These are phyloP conservation scores for Lagria hirta DNA, from an alignment of 2,888 invertebrate genomes.

Conservation along the genomic window DNA sequence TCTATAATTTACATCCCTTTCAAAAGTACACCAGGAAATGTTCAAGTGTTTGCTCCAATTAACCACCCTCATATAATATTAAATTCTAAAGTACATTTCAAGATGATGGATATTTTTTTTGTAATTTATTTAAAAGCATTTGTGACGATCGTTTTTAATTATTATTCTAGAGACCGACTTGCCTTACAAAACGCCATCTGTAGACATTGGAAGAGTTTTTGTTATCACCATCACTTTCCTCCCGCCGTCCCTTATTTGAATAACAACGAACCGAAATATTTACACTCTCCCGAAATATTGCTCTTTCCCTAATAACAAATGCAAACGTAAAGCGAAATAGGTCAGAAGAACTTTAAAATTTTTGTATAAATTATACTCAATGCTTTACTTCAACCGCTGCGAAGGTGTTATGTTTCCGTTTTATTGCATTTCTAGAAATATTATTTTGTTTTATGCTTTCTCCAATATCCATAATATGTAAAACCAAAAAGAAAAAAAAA, in stretches of 20 bases:
- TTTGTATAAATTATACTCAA: slow-evolving; percentile 6
- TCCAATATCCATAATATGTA: too few relatives aligned
- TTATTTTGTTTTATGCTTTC: too few relatives aligned
- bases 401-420: slow-evolving; percentile 10
- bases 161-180: slow-evolving; percentile 5
- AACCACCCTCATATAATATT: neutral
- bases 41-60: slow-evolving; percentile 9
- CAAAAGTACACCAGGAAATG: too few relatives aligned
- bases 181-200: too few relatives aligned
- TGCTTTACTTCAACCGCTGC: neutral
- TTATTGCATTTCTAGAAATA: too few relatives aligned
- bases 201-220: too few relatives aligned
- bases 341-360: slow-evolving; percentile 8
- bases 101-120: slow-evolving; percentile 13
- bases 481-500: too few relatives aligned
- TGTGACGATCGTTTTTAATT: slow-evolving; percentile 9
- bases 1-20: too few relatives aligned
- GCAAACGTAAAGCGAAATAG: slow-evolving; percentile 3
- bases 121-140: slow-evolving; percentile 21
- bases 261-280: slow-evolving; percentile 12
- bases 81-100: slow-evolving; percentile 4
- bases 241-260: slow-evolving; percentile 9
- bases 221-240: too few relatives aligned
- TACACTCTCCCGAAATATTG: slow-evolving; percentile 3
- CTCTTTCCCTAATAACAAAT: slow-evolving; percentile 4